A percentile compares a stretch with the other conserved stretches of the same genome.
Conservation (phyloP, 2,797 vertebrate genomes). For the Natrix natrix region DNA sequence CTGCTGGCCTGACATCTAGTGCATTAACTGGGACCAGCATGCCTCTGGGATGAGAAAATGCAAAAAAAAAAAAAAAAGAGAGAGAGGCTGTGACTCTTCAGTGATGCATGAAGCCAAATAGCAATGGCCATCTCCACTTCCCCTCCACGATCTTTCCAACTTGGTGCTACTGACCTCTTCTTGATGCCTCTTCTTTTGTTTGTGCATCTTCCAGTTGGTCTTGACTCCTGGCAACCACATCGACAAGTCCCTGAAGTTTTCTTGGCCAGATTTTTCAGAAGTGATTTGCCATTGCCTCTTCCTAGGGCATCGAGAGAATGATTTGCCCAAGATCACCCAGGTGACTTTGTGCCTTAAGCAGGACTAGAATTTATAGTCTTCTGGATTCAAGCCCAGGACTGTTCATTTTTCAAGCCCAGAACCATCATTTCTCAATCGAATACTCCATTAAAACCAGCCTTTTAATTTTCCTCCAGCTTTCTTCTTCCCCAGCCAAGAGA, state of each 20-base stretch:
- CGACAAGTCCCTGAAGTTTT: not conserved
- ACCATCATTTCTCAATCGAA: not conserved
- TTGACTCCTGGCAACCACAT: not conserved
- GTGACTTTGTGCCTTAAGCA: not conserved
- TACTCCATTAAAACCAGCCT: not conserved
- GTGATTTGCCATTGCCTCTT: not conserved
- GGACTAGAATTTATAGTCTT: not conserved
- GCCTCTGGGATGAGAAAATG: constrained; percentile 65
- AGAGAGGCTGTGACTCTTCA: constrained; percentile 70
- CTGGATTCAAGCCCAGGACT: not conserved
- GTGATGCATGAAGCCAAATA: constrained; percentile 68
- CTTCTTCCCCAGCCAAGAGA: not conserved
- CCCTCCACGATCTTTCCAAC: not conserved
- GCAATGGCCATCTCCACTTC: constrained; percentile 58
- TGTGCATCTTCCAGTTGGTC: not conserved
- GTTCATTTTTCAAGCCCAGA: not conserved
- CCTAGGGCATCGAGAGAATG: not conserved
- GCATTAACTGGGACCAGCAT: constrained; percentile 61
- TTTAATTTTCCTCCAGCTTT: not conserved
- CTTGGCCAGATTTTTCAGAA: not conserved
- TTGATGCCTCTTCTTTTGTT: not conserved
- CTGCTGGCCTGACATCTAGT: not conserved
- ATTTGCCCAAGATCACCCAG: not conserved
- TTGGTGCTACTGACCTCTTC: not conserved
- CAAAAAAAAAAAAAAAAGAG: constrained; percentile 60